phyloP scores from a whole-genome alignment of 2,113 vertebrate genomes.

The Lagopus leucura region DNA sequence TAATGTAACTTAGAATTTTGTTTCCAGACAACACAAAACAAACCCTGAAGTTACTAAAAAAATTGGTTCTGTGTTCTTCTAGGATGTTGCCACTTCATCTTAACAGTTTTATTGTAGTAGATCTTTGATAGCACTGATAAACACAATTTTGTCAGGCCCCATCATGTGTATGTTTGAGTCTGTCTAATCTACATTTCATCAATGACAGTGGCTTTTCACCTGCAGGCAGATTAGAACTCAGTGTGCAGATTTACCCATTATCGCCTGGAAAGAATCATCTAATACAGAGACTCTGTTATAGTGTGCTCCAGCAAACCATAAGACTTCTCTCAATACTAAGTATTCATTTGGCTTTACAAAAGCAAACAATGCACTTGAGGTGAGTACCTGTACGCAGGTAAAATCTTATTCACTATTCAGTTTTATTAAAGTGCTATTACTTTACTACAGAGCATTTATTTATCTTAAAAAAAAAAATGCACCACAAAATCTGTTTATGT shows the following conservation, averaged over 20 bases:
- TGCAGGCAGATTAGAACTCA: background rate
- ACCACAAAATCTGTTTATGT: background rate
- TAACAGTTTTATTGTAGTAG: background rate
- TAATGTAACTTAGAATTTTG: background rate
- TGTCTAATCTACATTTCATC: background rate
- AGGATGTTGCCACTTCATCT: background rate
- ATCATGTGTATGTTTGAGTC: rapidly evolving
- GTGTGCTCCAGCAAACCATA: background rate
- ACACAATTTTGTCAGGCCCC: background rate
- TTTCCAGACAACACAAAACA: background rate
- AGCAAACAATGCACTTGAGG: background rate
- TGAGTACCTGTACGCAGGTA: background rate
- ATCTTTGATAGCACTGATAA: background rate
- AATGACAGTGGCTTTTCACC: rapidly evolving
- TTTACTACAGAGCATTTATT: rapidly evolving
- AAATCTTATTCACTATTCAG: background rate
- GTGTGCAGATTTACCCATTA: background rate
- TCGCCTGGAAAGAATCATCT: background rate
- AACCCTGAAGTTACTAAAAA: background rate
- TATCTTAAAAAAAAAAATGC: background rate
- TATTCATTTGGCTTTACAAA: background rate
- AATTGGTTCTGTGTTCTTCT: background rate
- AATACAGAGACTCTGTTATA: rapidly evolving
- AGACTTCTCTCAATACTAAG: background rate
- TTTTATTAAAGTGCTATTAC: background rate